Base-by-base conservation (phyloP, 2,113 vertebrate species). In the Hippolais icterina region DNA sequence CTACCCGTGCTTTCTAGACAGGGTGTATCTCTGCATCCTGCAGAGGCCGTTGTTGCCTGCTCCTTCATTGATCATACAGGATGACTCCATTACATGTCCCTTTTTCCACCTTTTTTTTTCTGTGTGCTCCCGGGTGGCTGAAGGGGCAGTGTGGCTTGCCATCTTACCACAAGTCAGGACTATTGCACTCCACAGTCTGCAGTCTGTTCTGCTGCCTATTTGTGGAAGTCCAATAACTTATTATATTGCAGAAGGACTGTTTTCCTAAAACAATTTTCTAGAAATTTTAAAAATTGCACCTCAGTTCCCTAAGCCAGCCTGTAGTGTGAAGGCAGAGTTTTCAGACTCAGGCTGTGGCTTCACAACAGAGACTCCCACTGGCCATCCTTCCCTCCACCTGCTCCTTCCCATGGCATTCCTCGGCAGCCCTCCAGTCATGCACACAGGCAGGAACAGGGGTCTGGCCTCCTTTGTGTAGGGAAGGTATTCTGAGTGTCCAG, bases 321-420 rank as follows among this genome's bases (percentile, higher is more conserved):
- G 25, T 37, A 65, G 49, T 1, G 1, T 39, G 23, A 87, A 15
- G 25, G 23, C 68, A 50, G 87, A 59, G 10, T 61, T 85, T 59
- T 69, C 63, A 75, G 10, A 18, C 19, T 59, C 41, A 28, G n/a
- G 11, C 49, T 82, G 35, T 37, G 15, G 24, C 90, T 90, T 91
- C 65, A 85, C n/a, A 76, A 23, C 49, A 60, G 27, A 18, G 8
- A 46, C 10, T 91, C 22, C 35, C 29, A 33, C 39, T 20, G 31
- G 7, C 22, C 1, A 0, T 66, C 27, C 23, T 50, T 69, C n/a
- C 15, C 6, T 22, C 11, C 0, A 3, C 24, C 31, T 2, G 0
- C 12, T 76, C 37, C 27, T 60, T 83, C 39, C 37, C 4, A 6
- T 46, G 10, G 9, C 1, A 0, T 25, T 65, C 50, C 41, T 44